Conservation (phyloP, 2,113 vertebrate species). For the Pituophis catenifer region DNA sequence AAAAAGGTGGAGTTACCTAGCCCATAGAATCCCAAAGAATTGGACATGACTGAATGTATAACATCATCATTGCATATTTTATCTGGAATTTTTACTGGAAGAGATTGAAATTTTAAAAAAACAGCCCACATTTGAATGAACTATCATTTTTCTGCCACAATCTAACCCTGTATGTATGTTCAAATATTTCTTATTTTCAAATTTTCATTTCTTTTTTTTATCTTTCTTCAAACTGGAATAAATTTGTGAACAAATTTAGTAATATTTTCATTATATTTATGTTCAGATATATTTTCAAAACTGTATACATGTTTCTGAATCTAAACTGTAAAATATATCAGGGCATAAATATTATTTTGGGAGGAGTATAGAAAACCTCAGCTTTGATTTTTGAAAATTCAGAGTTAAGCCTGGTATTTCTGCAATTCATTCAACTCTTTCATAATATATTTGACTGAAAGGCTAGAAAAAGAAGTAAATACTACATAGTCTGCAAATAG, state of each 20-base stretch:
- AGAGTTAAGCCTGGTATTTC: not conserved
- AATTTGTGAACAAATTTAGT: not conserved
- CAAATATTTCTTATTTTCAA: not conserved
- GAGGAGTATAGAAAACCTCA: not conserved
- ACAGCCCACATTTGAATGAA: not conserved
- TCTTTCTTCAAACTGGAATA: not conserved
- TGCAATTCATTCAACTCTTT: not conserved
- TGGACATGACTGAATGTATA: too few relatives aligned
- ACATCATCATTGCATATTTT: too few relatives aligned
- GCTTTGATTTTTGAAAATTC: not conserved
- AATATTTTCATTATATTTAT: not conserved
- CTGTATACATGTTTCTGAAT: not conserved
- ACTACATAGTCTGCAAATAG: not conserved
- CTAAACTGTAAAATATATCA: not conserved
- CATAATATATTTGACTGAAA: not conserved
- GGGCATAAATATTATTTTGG: not conserved
- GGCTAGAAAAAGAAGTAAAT: not conserved
- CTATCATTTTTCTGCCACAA: not conserved
- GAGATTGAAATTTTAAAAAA: not conserved
- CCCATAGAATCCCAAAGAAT: too few relatives aligned
- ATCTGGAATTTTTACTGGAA: not conserved
- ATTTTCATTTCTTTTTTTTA: not conserved
- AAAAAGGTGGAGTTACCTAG: too few relatives aligned
- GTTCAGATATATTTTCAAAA: not conserved
- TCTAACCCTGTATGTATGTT: not conserved